These are phyloP conservation scores for Phalacrocorax pelagicus DNA, from an alignment of 2,113 vertebrate genomes.

Conservation along the genomic window DNA sequence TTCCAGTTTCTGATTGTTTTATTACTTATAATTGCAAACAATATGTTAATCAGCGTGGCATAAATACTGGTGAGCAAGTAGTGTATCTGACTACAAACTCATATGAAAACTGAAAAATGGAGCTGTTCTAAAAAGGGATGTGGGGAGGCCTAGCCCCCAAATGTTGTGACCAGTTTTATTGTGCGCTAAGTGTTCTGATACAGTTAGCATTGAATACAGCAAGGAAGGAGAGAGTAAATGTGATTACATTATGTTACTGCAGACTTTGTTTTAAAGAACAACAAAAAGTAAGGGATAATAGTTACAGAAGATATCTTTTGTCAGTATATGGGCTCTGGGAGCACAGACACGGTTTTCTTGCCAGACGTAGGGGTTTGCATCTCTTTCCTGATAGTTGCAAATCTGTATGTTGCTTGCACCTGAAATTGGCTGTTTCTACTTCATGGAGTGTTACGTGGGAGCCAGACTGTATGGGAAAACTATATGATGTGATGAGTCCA, in stretches of 20 bases:
- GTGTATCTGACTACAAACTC: background rate
- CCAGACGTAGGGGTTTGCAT: background rate
- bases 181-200: background rate
- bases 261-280: background rate
- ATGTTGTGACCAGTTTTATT: background rate
- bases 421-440: background rate
- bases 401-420: background rate
- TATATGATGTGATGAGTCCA: background rate
- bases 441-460: background rate
- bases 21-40: background rate
- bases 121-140: background rate
- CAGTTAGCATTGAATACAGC: background rate
- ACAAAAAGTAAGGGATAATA: background rate
- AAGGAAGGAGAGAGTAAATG: background rate
- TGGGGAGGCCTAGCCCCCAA: background rate
- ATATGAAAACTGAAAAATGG: background rate
- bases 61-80: background rate
- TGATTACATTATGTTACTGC: background rate
- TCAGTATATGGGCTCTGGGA: background rate
- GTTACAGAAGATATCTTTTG: background rate
- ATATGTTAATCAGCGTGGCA: background rate
- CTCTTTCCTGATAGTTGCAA: background rate
- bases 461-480: background rate
- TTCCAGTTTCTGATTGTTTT: background rate
- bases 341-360: background rate